Percentiles rank a stretch among this genome's conserved stretches.
Conservation (phyloP, 2,797 vertebrate species). For the Manis pentadactyla region DNA sequence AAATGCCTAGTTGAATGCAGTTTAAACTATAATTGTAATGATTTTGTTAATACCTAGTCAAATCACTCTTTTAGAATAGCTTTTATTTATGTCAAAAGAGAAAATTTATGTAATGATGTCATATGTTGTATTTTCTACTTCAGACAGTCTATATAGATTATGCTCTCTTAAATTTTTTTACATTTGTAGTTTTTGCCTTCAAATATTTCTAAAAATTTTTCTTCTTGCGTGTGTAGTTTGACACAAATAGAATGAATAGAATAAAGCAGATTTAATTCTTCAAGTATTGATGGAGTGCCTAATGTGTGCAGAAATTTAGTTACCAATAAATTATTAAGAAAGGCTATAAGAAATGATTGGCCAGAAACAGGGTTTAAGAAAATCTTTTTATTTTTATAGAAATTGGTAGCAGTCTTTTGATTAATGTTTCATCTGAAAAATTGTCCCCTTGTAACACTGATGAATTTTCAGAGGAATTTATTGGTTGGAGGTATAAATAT, state of each 20-base stretch:
- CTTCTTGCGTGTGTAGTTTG: neutral
- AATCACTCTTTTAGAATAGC: constrained; percentile 20
- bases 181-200: neutral
- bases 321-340: constrained; percentile 41
- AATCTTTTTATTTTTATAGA: constrained; percentile 29
- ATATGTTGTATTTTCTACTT: constrained; percentile 10
- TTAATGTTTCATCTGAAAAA: constrained; percentile 35
- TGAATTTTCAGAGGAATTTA: constrained; percentile 34
- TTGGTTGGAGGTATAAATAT: neutral
- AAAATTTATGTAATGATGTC: neutral
- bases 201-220: neutral
- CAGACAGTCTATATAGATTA: neutral
- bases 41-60: constrained; percentile 52
- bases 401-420: neutral
- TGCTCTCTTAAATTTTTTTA: neutral
- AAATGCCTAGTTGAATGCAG: constrained; percentile 31
- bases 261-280: constrained; percentile 55
- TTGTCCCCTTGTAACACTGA: neutral
- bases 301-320: neutral
- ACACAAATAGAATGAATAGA: neutral
- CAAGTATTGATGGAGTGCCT: neutral
- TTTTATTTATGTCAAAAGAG: constrained; percentile 43
- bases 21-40: constrained; percentile 12
- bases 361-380: constrained; percentile 26
- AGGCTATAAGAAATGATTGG: neutral